Evolutionary conservation across 2,797 vertebrate species (phyloP), one percentile per base, ranked within the genome.

Genomic region (Picus viridis): DNA sequence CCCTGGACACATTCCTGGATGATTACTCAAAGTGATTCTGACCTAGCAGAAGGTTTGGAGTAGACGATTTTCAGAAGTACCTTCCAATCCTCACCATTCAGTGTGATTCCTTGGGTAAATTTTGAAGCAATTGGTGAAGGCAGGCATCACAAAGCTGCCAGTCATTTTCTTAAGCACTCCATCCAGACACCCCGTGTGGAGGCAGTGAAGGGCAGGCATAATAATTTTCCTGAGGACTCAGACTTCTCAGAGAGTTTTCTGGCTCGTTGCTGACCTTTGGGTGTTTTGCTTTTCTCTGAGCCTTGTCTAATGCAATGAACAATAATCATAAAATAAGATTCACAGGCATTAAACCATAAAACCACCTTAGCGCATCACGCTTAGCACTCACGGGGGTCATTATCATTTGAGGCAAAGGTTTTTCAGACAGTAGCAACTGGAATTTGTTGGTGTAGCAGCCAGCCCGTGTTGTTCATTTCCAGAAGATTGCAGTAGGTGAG

Each of bases 251-350:
- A 24, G 26, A 1, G 18, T 76, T 89, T 93, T 79, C 86, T 58
- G 36, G 67, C 78, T 84, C n/a, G 0, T 47, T 27, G 30, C 56
- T 92, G 94, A 95, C 88, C 93, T 94, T 94, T 91, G 86, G 69
- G 73, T 64, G 68, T 26, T 93, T 82, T 39, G 67, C 53, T 76
- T 78, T 18, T 36, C 83, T 34, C 63, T 7, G 70, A 65, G 79
- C 90, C 72, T 86, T 57, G 80, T 76, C 59, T 88, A 86, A 87
- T 53, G 22, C 45, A 13, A 13, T 41, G 89, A 95, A 75, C 95
- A 96, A 95, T 93, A 88, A 91, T 89, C 86, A 84, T 24, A 92
- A 87, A 95, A 80, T 74, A 87, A 34, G 54, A 23, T 34, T 81
- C 65, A 43, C 4, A 1, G 83, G 12, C 59, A 62, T 89, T 88